A percentile compares a stretch with the other conserved stretches of the same genome.
Conservation (phyloP, 2,888 invertebrate genomes). For the Fabriciana adippe region DNA sequence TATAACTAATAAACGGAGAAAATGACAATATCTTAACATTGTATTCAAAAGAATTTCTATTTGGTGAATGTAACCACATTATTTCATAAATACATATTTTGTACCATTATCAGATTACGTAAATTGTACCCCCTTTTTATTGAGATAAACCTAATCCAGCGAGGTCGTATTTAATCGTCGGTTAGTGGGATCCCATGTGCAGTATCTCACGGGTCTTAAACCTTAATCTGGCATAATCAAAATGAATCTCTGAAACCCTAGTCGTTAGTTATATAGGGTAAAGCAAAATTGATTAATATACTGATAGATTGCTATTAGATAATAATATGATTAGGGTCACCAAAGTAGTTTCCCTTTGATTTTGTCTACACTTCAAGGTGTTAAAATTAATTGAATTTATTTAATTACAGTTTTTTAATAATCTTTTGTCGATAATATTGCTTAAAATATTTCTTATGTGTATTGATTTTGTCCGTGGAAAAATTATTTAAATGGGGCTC, state of each 20-base stretch:
- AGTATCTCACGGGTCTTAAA: conserved; percentile 54
- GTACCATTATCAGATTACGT: conserved; percentile 29
- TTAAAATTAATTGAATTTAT: background rate
- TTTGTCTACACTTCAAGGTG: background rate
- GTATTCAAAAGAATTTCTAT: background rate
- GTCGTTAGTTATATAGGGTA: conserved; percentile 44
- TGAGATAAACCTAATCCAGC: conserved; percentile 36
- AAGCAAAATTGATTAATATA: conserved; percentile 43
- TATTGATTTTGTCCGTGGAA: too few relatives aligned
- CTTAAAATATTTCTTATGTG: too few relatives aligned
- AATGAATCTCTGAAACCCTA: conserved; percentile 62
- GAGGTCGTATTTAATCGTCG: conserved; percentile 48
- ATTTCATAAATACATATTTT: background rate
- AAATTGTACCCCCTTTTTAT: conserved; percentile 37
- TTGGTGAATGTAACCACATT: conserved; percentile 33
- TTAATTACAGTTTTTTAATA: background rate
- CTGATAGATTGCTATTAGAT: conserved; percentile 7
- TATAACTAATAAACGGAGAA: too few relatives aligned
- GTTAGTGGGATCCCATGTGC: conserved; percentile 52
- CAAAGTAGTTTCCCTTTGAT: background rate
- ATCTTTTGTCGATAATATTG: too few relatives aligned
- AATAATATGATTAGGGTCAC: conserved; percentile 18
- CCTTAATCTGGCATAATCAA: conserved; percentile 71
- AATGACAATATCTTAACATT: background rate
- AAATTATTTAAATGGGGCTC: too few relatives aligned